A percentile compares a stretch with the other conserved stretches of the same genome.
Conservation (phyloP, 2,113 vertebrate genomes). For the Carettochelys insculpta region DNA sequence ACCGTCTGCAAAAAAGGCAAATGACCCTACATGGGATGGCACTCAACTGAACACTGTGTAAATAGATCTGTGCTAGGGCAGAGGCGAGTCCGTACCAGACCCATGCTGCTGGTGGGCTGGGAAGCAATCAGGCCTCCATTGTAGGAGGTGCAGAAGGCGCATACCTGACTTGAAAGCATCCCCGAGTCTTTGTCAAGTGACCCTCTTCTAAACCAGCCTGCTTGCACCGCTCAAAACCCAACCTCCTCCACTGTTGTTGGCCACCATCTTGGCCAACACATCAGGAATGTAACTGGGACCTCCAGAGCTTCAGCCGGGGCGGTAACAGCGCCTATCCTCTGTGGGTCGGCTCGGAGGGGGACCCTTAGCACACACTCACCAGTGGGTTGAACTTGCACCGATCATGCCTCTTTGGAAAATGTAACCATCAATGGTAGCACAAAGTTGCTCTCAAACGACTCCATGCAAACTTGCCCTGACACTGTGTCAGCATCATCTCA, state of each 20-base stretch:
- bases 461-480: background rate
- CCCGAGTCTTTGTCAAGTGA: background rate
- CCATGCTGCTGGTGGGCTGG: background rate
- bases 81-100: background rate
- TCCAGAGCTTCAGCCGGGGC: background rate
- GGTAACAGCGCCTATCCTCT: background rate
- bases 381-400: background rate
- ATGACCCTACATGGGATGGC: background rate
- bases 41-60: constrained; percentile 26
- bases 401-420: background rate
- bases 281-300: background rate
- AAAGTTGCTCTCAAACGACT: background rate
- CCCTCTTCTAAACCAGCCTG: background rate
- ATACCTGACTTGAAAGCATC: background rate
- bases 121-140: background rate
- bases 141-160: constrained; percentile 6
- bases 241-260: background rate
- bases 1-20: constrained; percentile 23
- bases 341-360: background rate
- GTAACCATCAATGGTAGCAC: background rate
- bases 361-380: background rate
- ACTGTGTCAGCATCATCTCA: background rate
- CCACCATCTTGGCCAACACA: background rate
- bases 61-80: constrained; percentile 46
- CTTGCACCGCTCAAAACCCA: background rate